Conservation (phyloP, 2,888 invertebrate genomes). For the Bursaphelenchus okinawaensis region DNA sequence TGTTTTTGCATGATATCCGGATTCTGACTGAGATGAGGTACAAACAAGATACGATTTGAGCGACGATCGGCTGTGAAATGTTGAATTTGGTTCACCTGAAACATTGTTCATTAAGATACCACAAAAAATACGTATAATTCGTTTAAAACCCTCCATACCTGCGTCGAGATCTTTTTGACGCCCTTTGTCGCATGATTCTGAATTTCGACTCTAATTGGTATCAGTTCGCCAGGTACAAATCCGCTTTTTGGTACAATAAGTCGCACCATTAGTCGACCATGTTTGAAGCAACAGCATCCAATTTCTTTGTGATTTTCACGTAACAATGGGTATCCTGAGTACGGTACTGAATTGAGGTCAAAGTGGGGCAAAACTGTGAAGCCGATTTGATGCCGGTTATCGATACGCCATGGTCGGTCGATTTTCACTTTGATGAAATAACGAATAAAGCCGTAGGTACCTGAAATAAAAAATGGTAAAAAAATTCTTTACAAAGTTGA, state of each 20-base stretch:
- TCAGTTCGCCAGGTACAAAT: slow-evolving; percentile 34
- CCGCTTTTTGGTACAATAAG: slow-evolving; percentile 29
- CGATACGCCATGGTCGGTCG: slow-evolving; percentile 35
- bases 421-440: slow-evolving; percentile 36
- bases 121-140: not conserved
- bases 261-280: slow-evolving; percentile 19
- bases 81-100: slow-evolving; percentile 14
- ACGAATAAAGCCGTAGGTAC: slow-evolving; percentile 28
- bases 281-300: slow-evolving; percentile 35
- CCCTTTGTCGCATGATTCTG: not conserved
- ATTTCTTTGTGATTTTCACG: slow-evolving; percentile 24
- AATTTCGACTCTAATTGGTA: slow-evolving; percentile 29
- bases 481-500: no score
- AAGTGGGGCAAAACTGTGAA: slow-evolving; percentile 31
- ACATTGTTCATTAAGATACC: not conserved
- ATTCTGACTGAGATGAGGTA: slow-evolving; percentile 17
- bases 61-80: slow-evolving; percentile 20
- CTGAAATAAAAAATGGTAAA: no score
- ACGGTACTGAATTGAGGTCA: slow-evolving; percentile 30
- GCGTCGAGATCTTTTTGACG: not conserved
- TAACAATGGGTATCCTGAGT: slow-evolving; percentile 22
- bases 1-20: not conserved
- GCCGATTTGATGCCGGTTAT: slow-evolving; percentile 23
- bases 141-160: not conserved
- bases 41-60: slow-evolving; percentile 22